Evolutionary conservation across 2,888 invertebrate genomes (phyloP), one percentile per base, ranked within the genome.

Genomic region (Drosophila paranaensis): DNA sequence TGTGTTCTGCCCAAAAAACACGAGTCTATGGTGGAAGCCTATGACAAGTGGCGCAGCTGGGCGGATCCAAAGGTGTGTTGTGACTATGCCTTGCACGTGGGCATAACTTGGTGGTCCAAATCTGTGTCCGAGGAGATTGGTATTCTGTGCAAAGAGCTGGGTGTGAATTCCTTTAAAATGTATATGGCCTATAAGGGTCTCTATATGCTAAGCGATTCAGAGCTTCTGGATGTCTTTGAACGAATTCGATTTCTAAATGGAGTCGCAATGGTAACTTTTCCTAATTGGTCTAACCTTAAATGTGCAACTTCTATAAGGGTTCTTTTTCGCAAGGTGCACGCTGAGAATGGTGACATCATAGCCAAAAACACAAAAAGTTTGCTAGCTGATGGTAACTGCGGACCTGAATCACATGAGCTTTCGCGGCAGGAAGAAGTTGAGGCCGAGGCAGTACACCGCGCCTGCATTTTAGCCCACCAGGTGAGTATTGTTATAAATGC

Each of bases 21-120:
- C 2, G 97, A 98, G 91, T 97, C 97, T 0, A 94, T 98, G 27
- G 88, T 99, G 14, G 98, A 98, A 79, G 97, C 98, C 0, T 99
- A 98, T 93, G 95, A 96, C 85, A 95, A 96, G 91, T 99, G 98
- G 96, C 95, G 98, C 71, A 94, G 95, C 72, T 97, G 96, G 93
- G 99, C 99, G 10, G 99, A 99, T 92, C 96, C 95, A 63, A 98
- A 99, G 94, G 99, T 98, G 57, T 99, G 98, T 93, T 99, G 99
- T 92, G 99, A 99, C 94, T 99, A 99, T 93, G 96, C 95, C 0
- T 94, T 99, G 10, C 99, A 99, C 92, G 96, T 99, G 10, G 97
- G 96, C 42, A 95, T 99, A 66, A 97, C 98, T 33, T 96, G 96
- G 94, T 99, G 98, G 98, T 95, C 95, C 0, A 95, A 95, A 16